phyloP scores from a whole-genome alignment of 2,888 invertebrate genomes.

The Maniola hyperantus region DNA sequence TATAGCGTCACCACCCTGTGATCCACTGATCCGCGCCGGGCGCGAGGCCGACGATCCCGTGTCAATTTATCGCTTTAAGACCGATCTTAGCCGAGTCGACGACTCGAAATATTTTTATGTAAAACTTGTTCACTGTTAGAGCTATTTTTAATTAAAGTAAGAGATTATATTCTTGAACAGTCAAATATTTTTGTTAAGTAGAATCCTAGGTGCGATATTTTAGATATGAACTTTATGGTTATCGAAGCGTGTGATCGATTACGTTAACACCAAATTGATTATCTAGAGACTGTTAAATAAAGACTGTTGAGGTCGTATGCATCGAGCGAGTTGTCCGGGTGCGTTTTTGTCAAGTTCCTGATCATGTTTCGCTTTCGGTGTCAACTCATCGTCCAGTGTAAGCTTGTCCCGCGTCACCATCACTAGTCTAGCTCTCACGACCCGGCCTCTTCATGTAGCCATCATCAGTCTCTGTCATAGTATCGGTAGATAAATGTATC shows the following conservation, averaged over 20 bases:
- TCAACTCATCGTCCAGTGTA: conserved; percentile 69
- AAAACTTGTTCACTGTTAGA: conserved; percentile 77
- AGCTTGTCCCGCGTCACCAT: conserved; percentile 71
- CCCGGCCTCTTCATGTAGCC: conserved; percentile 76
- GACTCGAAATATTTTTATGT: conserved; percentile 79
- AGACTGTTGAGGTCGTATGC: conserved; percentile 78
- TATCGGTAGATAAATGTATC: conserved; percentile 81
- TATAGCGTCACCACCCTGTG: conserved; percentile 74
- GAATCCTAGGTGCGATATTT: conserved; percentile 71
- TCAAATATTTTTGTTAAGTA: conserved; percentile 81
- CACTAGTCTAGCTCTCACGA: conserved; percentile 68
- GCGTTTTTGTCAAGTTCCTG: conserved; percentile 64
- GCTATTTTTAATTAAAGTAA: conserved; percentile 78
- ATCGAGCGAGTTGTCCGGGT: conserved; percentile 72
- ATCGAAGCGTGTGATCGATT: conserved; percentile 67
- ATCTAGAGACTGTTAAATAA: conserved; percentile 73
- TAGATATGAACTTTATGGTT: conserved; percentile 75
- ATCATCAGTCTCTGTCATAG: conserved; percentile 72
- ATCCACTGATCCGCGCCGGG: conserved; percentile 46
- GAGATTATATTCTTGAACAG: conserved; percentile 78
- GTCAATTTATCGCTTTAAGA: conserved; percentile 80
- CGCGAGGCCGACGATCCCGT: conserved; percentile 59
- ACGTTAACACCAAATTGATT: conserved; percentile 70
- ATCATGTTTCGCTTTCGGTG: conserved; percentile 80
- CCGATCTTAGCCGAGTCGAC: conserved; percentile 71